A percentile compares a stretch with the other conserved stretches of the same genome.
phyloP scores from a whole-genome alignment of 2,797 vertebrate genomes.

The Buceros bicornis region DNA sequence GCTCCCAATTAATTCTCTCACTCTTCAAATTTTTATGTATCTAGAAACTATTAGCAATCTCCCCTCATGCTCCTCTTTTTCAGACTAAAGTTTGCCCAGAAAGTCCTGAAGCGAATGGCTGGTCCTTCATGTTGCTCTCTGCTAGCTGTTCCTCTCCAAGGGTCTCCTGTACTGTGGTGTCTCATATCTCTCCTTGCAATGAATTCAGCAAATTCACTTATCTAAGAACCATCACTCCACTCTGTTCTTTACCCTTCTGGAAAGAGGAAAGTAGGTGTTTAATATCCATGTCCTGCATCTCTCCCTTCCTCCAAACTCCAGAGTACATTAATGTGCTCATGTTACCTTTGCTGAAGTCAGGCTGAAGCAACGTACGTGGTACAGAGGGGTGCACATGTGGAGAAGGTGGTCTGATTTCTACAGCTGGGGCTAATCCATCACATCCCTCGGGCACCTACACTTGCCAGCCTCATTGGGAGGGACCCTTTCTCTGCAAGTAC shows the following conservation, averaged over 20 bases:
- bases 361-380: background rate
- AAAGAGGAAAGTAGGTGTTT: background rate
- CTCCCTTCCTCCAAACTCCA: background rate
- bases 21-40: background rate
- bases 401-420: background rate
- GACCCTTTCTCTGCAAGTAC: background rate
- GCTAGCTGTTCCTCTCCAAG: background rate
- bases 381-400: background rate
- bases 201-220: background rate
- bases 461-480: fast-evolving
- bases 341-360: background rate
- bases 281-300: background rate
- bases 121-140: background rate
- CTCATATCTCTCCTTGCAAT: background rate
- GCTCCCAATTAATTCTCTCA: background rate
- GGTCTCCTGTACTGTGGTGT: background rate
- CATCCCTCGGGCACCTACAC: background rate
- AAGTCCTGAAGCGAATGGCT: background rate
- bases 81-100: background rate
- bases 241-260: background rate
- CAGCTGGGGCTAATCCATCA: background rate
- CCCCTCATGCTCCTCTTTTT: background rate
- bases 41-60: background rate
- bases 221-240: background rate
- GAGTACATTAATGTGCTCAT: background rate